A percentile compares a stretch with the other conserved stretches of the same genome.
These are phyloP conservation scores for Xiphorhynchus erythropygius DNA, from an alignment of 2,797 vertebrate species.

Conservation along the genomic window DNA sequence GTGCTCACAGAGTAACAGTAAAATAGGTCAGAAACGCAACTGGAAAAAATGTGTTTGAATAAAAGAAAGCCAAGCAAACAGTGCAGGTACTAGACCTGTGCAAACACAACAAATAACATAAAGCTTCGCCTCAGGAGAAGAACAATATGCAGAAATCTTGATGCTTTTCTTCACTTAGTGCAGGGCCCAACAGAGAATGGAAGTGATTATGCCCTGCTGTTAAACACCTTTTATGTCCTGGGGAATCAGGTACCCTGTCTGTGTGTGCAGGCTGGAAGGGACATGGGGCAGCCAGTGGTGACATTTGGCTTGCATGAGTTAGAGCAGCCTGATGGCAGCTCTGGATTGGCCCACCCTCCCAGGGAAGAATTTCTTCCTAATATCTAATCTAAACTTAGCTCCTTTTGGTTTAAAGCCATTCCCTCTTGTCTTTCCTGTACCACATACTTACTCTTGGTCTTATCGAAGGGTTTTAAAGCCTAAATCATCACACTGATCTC, in stretches of 20 bases:
- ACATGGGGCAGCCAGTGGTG: not conserved
- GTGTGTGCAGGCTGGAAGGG: not conserved
- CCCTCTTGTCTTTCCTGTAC: not conserved
- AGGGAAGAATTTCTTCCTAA: not conserved
- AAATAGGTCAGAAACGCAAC: slow-evolving; percentile 47
- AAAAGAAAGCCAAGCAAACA: slow-evolving; percentile 46
- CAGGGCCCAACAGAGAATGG: not conserved
- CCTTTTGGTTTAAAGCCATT: not conserved
- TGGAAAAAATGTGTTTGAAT: slow-evolving; percentile 51
- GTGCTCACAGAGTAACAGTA: not conserved
- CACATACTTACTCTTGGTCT: not conserved
- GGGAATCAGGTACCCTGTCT: rapidly evolving
- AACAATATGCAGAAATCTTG: not conserved
- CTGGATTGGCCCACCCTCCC: not conserved
- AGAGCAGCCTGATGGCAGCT: not conserved
- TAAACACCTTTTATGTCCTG: not conserved
- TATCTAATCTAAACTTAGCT: not conserved
- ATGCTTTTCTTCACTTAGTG: not conserved
- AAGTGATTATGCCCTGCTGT: not conserved
- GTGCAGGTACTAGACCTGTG: not conserved
- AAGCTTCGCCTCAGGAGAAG: slow-evolving; percentile 15
- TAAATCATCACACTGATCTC: not conserved
- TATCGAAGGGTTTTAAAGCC: not conserved
- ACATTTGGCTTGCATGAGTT: rapidly evolving
- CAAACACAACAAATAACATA: slow-evolving; percentile 45